Evolutionary conservation across 2,888 invertebrate species (phyloP), one percentile per base, ranked within the genome.

Genomic region (Vanessa cardui): DNA sequence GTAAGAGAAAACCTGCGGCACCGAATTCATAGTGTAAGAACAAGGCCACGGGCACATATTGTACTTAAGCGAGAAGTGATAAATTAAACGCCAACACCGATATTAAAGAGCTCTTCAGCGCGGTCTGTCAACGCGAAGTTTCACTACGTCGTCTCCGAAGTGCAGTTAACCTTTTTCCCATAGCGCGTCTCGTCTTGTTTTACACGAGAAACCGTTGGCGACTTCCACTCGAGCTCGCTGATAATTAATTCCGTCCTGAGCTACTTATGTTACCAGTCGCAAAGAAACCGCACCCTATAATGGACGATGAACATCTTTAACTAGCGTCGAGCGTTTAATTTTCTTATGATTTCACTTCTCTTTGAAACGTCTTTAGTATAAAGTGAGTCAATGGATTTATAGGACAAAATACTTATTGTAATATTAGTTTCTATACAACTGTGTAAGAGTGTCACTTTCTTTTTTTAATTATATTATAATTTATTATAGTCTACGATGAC

Each of bases 121-220:
- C 46, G 12, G 39, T 33, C 56, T 62, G 61, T 58, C 56, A 39
- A 50, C 33, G 47, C 47, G 61, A 60, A 12, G 61, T 61, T 64
- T 68, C 64, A 61, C 68, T 61, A 59, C 45, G 62, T 64, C 64
- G 58, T 54, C 80, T 80, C 78, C 76, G 73, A 80, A 77, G 73
- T 74, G 81, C 83, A 79, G 82, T 84, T 87, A 86, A 85, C 83
- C 85, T 88, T 89, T 86, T 89, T 86, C 86, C 83, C 85, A 85
- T 85, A 80, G 81, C 75, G 78, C 74, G 79, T 76, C 82, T 83
- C 82, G 88, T 88, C 87, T 88, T 85, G 84, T 86, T 86, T 86
- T 88, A 90, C 90, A 87, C 88, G 81, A 90, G 89, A 87, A 87
- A 90, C 90, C 89, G 90, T 90, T 90, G 83, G 80, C 79, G 76